Evolutionary conservation across 2,888 invertebrate species (phyloP).

Genomic region (Ectemnius lituratus): DNA sequence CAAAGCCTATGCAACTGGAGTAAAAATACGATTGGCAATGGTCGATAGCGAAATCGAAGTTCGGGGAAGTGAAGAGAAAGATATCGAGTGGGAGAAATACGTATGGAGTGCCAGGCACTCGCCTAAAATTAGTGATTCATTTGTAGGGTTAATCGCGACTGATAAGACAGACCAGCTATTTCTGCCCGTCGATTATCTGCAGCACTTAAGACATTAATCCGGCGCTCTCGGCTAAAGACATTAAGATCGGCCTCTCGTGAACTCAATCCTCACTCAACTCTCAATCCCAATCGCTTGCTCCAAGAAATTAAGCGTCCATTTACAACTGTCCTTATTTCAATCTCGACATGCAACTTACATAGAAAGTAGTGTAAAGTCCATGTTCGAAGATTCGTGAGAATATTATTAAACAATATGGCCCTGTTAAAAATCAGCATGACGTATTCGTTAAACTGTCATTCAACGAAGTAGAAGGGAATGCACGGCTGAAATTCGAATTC

Average conservation of each 20-base stretch:
- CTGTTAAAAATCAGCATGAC: too few species aligned
- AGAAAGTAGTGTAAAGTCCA: background rate
- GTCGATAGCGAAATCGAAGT: background rate
- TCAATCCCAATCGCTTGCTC: background rate
- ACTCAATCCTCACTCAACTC: slow-evolving; percentile 10
- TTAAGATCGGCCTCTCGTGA: slow-evolving; percentile 4
- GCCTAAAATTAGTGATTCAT: slow-evolving; percentile 45
- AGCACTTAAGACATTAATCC: slow-evolving; percentile 34
- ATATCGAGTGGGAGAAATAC: background rate
- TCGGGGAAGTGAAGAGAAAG: background rate
- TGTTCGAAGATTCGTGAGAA: background rate
- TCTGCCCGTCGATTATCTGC: slow-evolving; percentile 33
- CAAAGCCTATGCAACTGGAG: too few species aligned
- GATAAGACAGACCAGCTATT: slow-evolving; percentile 47
- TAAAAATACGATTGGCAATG: too few species aligned
- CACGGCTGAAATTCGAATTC: slow-evolving; percentile 5
- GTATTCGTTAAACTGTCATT: too few species aligned
- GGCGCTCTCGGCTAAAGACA: slow-evolving; percentile 5
- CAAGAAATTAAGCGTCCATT: background rate
- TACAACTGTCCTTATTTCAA: background rate
- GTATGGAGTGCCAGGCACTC: slow-evolving; percentile 21
- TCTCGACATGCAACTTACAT: too few species aligned
- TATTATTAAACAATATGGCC: background rate
- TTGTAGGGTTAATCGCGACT: slow-evolving; percentile 42
- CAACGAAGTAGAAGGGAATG: too few species aligned